A percentile compares a stretch with the other conserved stretches of the same genome.
Conservation (phyloP, 1,140 invertebrate genomes). For the Drosophila virilis region DNA sequence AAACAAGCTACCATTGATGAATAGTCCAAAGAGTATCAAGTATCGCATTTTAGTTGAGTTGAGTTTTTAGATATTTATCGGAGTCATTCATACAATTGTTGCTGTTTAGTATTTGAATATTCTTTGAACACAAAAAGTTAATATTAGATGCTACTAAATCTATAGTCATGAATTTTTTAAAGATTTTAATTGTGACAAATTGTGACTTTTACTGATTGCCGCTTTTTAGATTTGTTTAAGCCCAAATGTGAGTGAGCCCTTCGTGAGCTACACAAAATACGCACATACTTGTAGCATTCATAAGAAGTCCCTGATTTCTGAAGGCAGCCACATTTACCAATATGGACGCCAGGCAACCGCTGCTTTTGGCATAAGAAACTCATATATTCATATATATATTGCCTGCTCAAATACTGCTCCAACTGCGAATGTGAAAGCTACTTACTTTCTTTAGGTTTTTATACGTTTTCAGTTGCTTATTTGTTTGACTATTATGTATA, state of each 20-base stretch:
- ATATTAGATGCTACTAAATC: no score
- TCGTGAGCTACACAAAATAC: background rate
- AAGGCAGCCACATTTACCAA: background rate
- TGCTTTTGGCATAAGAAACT: background rate
- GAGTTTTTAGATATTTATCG: no score
- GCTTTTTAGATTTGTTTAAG: no score
- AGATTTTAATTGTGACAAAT: no score
- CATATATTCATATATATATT: background rate
- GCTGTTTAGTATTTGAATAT: no score
- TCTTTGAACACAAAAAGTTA: no score
- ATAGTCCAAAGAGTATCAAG: background rate
- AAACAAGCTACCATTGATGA: background rate
- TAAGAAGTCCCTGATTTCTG: background rate
- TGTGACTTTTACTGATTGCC: no score
- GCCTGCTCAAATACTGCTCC: background rate
- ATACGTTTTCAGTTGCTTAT: slow-evolving; percentile 41
- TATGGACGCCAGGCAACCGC: background rate
- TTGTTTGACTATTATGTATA: slow-evolving; percentile 16
- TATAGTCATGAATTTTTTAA: no score
- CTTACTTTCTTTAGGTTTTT: slow-evolving; percentile 36
- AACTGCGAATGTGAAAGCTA: slow-evolving; percentile 3
- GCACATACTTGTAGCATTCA: background rate
- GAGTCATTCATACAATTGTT: no score
- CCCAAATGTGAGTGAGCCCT: background rate
- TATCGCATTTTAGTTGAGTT: no score